Conservation (phyloP, 2,797 vertebrate species). For the Gymnoscopelus microlampas region DNA sequence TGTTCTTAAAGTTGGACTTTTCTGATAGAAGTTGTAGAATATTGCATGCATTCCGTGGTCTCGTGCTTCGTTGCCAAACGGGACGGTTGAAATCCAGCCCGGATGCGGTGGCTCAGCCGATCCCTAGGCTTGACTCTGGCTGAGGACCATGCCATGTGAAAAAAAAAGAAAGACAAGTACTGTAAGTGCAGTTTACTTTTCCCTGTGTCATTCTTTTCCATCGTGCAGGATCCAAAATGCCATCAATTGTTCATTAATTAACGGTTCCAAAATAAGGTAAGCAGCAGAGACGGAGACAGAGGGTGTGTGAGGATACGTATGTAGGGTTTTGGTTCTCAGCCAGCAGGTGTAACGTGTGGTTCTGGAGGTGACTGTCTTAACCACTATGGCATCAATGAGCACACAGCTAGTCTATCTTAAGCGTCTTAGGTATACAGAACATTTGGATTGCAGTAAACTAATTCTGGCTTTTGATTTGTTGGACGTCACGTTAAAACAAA, state of each 20-base stretch:
- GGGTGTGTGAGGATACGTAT: no score
- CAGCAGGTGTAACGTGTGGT: no score
- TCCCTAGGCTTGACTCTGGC: conserved; percentile 18
- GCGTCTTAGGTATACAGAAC: background rate
- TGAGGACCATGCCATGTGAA: no score
- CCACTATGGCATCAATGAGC: no score
- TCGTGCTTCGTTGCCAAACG: conserved; percentile 24
- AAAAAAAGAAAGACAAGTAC: background rate
- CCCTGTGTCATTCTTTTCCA: background rate
- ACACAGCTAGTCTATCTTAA: conserved; percentile 2
- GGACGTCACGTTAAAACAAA: no score
- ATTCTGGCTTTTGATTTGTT: background rate
- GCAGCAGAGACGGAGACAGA: no score
- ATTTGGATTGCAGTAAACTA: conserved; percentile 12
- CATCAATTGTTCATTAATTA: background rate
- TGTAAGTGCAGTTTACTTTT: conserved; percentile 26
- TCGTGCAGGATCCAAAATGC: background rate
- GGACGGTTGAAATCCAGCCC: conserved; percentile 28
- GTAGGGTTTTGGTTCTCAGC: no score
- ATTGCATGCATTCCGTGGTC: conserved; percentile 47
- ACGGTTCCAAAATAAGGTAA: no score
- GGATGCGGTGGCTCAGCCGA: conserved; percentile 12
- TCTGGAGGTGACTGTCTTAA: no score
- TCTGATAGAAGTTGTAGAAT: conserved; percentile 49
- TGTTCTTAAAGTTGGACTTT: conserved; percentile 65